phyloP scores from a whole-genome alignment of 1,140 invertebrate genomes.

The Psix sp. region DNA sequence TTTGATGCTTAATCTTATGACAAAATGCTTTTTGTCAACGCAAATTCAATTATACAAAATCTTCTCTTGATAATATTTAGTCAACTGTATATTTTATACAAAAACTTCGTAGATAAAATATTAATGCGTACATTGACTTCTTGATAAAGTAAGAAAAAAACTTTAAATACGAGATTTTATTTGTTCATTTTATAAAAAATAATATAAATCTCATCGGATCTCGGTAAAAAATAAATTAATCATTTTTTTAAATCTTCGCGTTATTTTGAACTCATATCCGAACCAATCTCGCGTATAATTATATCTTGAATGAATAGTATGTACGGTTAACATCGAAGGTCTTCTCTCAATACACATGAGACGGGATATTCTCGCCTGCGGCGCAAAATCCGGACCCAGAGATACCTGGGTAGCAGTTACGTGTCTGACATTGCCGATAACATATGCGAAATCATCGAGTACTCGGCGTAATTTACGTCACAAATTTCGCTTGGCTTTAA shows the following conservation, averaged over 20 bases:
- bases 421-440: slow-evolving; percentile 41
- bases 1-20: slow-evolving; percentile 19
- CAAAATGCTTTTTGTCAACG: slow-evolving; percentile 24
- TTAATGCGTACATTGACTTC: no score
- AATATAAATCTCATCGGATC: no score
- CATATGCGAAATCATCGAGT: slow-evolving; percentile 31
- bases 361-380: slow-evolving; percentile 38
- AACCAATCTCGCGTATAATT: slow-evolving; percentile 44
- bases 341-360: slow-evolving; percentile 27
- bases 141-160: no score
- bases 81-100: no score
- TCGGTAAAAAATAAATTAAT: no score
- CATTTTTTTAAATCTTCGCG: background rate
- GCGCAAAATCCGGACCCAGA: slow-evolving; percentile 36
- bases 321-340: slow-evolving; percentile 36
- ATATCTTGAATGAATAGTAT: slow-evolving; percentile 40
- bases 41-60: no score
- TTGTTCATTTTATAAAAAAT: no score
- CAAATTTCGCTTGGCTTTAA: slow-evolving; percentile 12
- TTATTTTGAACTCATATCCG: slow-evolving; percentile 18
- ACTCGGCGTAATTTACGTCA: slow-evolving; percentile 19
- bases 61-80: no score
- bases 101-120: no score
- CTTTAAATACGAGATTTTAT: no score
- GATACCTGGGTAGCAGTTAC: slow-evolving; percentile 42